Base-by-base conservation (phyloP, 1,140 invertebrate genomes). In the Lepidurus couesii region DNA sequence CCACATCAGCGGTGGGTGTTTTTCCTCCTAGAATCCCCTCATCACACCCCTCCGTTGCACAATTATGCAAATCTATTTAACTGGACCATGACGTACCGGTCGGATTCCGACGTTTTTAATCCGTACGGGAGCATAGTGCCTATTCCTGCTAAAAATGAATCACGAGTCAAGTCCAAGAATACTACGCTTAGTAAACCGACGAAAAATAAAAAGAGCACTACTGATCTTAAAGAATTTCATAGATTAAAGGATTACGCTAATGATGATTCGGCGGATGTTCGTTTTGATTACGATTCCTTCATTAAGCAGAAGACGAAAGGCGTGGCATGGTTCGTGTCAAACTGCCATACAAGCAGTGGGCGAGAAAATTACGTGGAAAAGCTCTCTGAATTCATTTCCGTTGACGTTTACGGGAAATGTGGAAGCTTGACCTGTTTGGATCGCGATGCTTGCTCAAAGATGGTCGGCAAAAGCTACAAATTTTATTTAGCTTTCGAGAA, bases 81-180 rank as follows among this genome's bases (percentile, higher is more conserved):
- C 81, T 88, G 87, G 88, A 90, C 89, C 2, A 84, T 88, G 79
- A 90, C 87, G 1, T 90, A 90, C 80, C 84, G 86, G 77, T 81
- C 83, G n/a, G 86, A 89, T 82, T 89, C 88, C 7, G 87, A 89
- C 79, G 83, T 89, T 77, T 82, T 81, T 0, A 83, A 82, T 73
- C 81, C 84, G 7, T 88, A 89, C 83, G 83, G 87, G 45, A 79
- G 81, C 42, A 83, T 84, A 16, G 81, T 45, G 3, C 24, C 2
- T 43, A 24, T 42, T 42, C 13, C n/a, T 8, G 13, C 9, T 9
- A 42, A 42, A 43, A 24, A 24, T 10, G 75, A 76, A 21, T 42
- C 75, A 16, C 42, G 4, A 13, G 16, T 76, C 26, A n/a, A 43
- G 1, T 21, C 42, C 5, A 11, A 43, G 34, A 44, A 76, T 44